These are phyloP conservation scores for Margaritifera margaritifera DNA, from an alignment of 2,888 invertebrate genomes.

Conservation along the genomic window DNA sequence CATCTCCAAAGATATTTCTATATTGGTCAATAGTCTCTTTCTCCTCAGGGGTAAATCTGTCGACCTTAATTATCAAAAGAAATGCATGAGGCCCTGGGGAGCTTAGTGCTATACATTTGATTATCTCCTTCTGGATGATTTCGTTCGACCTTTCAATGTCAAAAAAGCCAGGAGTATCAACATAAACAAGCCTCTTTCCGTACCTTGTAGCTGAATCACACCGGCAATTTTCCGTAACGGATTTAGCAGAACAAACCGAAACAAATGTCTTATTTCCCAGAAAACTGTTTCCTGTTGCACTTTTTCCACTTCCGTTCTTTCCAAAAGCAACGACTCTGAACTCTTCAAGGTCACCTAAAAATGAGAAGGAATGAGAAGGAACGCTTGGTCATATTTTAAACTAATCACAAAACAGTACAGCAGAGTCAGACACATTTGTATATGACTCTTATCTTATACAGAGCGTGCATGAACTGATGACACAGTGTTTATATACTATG, in stretches of 20 bases:
- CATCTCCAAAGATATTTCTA: no score
- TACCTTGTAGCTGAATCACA: slow-evolving; percentile 8
- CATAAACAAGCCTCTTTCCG: slow-evolving; percentile 11
- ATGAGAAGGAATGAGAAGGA: no score
- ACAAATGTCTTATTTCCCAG: slow-evolving; percentile 15
- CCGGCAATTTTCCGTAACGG: slow-evolving; percentile 8
- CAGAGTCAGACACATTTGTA: no score
- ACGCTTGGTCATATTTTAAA: no score
- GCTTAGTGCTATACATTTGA: slow-evolving; percentile 11
- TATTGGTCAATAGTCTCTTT: slow-evolving; percentile 12
- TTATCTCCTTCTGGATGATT: slow-evolving; percentile 13
- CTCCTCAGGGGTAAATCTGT: slow-evolving; percentile 19
- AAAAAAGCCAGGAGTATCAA: slow-evolving; percentile 24
- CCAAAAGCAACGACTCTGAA: slow-evolving; percentile 19
- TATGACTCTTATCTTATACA: no score
- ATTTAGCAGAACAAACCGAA: slow-evolving; percentile 3
- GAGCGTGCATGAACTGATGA: no score
- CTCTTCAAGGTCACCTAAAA: no score
- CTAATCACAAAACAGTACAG: no score
- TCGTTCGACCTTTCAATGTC: slow-evolving; percentile 13
- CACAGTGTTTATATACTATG: no score
- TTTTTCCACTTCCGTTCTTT: slow-evolving; percentile 24
- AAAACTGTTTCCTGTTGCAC: slow-evolving; percentile 21
- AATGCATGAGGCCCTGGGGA: slow-evolving; percentile 20
- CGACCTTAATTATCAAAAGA: slow-evolving; percentile 12